Base-by-base conservation (phyloP, 2,797 vertebrate genomes). In the Tenualosa ilisha region DNA sequence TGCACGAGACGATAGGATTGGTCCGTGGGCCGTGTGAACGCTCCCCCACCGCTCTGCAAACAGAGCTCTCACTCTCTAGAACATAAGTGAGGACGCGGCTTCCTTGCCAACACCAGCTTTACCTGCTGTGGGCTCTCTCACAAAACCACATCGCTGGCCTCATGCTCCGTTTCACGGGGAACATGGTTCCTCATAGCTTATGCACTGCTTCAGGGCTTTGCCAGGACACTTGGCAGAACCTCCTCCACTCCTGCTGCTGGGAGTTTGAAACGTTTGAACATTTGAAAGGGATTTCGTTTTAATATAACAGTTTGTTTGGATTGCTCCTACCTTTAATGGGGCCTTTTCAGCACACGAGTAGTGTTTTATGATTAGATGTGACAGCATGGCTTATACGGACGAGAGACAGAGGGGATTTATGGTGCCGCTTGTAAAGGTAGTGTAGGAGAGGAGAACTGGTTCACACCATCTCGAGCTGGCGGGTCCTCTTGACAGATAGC, bases 401-500 rank as follows among this genome's bases (percentile, higher is more conserved):
- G 37, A 43, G 6, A 31, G 68, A 75, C 40, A 40, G 37, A 40
- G 31, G 15, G 31, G 68, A 26, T 24, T 63, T 85, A 11, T 20
- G 43, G 81, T 53, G 40, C 49, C 43, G 46, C 49, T 82, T 46
- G 86, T 46, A 63, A 51, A 79, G 53, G 13, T 82, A 51, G 31
- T 56, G 68, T 50, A 50, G 83, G 26, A 81, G 31, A 22, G 65
- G 40, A 72, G n/a, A 84, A 11, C 50, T 6, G 46, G 20, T 85
- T 89, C 7, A n/a, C 56, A 81, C 83, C 83, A 50, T 40, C 65
- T 84, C 31, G 84, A 37, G 43, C 85, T 40, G 49, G 84, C 61
- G 83, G 49, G 22, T 24, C 51, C 81, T 5, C 2, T 4, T 79
- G 85, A 86, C 86, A 82, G 83, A 87, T 84, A 85, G 65, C 87